Base-by-base conservation (phyloP, 23 tunicate species). In the Ascidia mentula region DNA sequence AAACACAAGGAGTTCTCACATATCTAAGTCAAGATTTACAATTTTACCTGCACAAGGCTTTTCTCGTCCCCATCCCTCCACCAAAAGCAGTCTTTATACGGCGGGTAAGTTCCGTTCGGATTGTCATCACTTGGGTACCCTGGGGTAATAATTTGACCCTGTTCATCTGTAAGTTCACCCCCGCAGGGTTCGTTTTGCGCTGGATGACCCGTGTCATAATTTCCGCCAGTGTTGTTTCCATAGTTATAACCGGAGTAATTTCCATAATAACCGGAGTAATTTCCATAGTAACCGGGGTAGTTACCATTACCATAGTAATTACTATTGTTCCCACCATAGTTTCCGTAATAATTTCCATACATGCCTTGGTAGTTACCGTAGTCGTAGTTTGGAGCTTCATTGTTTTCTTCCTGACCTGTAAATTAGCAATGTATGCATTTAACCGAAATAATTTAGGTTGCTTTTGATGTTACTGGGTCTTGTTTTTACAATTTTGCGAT, bases 121-220 rank as follows among this genome's bases (percentile, higher is more conserved):
- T 82, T 82, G 8, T 39, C 76, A 71, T 85, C 90, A 72, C 74
- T 81, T 72, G 97, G 97, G 70, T 91, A 91, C 3, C 83, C 84
- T 3, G 97, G 97, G 17, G 89, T 86, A 4, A 73, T 34, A n/a
- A 81, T 59, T 9, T 70, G 34, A 32, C 81, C 82, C n/a, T 70
- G 72, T 8, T 59, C 17, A 30, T 80, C 96, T 20, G 72, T 46
- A 20, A 90, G 31, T 42, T 85, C 85, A 20, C 89, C 89, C 0
- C 89, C 89, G 34, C 89, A 85, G 12, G 79, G 77, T 31, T 31
- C 80, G 32, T 77, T 32, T 9, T 34, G 75, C n/a, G 75, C 39
- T 34, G 38, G 78, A 31, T 74, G 38, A 20, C 40, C 40, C 18
- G 46, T 7, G 34, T 71, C 74, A 15, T 72, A 72, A 38, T 72